Conservation (phyloP, 2,888 invertebrate genomes). For the Helicoverpa assulta region DNA sequence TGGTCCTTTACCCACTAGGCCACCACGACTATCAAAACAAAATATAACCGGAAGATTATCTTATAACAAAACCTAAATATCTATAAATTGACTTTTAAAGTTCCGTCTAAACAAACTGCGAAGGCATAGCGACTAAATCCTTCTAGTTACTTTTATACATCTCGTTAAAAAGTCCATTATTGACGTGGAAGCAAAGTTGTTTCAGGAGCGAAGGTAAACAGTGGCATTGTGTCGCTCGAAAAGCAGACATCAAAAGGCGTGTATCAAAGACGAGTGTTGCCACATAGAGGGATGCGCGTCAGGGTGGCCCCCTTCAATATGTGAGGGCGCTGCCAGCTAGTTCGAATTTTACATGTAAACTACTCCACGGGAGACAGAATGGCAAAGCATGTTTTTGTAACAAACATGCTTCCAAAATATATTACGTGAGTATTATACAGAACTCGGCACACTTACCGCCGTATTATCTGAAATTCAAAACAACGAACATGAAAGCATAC, state of each 20-base stretch:
- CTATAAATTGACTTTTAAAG: neutral
- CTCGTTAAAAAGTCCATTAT: slow-evolving; percentile 77
- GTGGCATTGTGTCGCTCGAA: slow-evolving; percentile 80
- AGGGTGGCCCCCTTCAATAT: slow-evolving; percentile 77
- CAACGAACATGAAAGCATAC: slow-evolving; percentile 1
- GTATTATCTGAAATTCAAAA: slow-evolving; percentile 34
- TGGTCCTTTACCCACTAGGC: too few relatives aligned
- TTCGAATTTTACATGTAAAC: slow-evolving; percentile 80
- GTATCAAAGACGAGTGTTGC: slow-evolving; percentile 84
- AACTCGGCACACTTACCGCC: slow-evolving; percentile 8
- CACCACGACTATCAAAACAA: too few relatives aligned
- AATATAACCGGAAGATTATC: neutral
- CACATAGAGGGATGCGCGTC: slow-evolving; percentile 75
- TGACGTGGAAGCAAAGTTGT: slow-evolving; percentile 76
- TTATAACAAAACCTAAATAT: slow-evolving; percentile 3
- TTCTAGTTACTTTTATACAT: slow-evolving; percentile 57
- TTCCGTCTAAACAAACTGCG: neutral
- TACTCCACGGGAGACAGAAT: slow-evolving; percentile 55
- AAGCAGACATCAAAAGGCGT: slow-evolving; percentile 86
- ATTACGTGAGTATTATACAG: slow-evolving; percentile 35
- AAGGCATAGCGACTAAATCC: slow-evolving; percentile 24
- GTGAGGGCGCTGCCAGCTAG: slow-evolving; percentile 76
- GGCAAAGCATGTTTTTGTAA: slow-evolving; percentile 56
- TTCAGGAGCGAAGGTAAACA: slow-evolving; percentile 80
- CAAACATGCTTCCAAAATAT: slow-evolving; percentile 49